Evolutionary conservation across 1,140 invertebrate species (phyloP).

Genomic region (Brachionus rotundiformis): DNA sequence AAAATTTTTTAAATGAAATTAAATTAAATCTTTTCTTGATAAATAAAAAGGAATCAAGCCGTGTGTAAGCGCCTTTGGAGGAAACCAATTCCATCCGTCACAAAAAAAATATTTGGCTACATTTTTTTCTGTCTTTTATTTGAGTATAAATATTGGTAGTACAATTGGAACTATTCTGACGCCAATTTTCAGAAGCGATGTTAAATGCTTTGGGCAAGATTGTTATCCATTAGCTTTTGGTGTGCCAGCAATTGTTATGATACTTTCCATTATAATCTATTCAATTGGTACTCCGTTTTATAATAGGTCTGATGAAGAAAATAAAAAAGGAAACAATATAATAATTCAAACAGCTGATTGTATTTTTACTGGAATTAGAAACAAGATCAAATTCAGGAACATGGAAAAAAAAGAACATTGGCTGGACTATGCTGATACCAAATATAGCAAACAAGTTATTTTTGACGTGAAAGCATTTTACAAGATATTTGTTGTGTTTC

Average conservation of each 20-base stretch:
- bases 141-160: conserved; percentile 87
- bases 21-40: background rate
- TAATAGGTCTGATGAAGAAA: conserved; percentile 18
- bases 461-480: conserved; percentile 35
- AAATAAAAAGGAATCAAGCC: conserved; percentile 78
- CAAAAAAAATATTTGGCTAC: conserved; percentile 10
- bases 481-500: conserved; percentile 73
- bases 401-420: conserved; percentile 69
- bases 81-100: conserved; percentile 73
- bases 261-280: conserved; percentile 58
- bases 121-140: conserved; percentile 92
- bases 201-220: conserved; percentile 77
- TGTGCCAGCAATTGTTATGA: conserved; percentile 82
- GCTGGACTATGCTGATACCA: conserved; percentile 74
- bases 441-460: conserved; percentile 64
- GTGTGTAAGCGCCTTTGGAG: conserved; percentile 93
- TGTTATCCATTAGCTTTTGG: conserved; percentile 91
- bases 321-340: conserved; percentile 50
- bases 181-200: conserved; percentile 77
- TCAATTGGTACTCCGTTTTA: conserved; percentile 52
- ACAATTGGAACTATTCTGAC: conserved; percentile 87
- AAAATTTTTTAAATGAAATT: no score
- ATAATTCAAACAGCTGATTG: conserved; percentile 25
- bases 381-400: conserved; percentile 54
- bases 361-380: conserved; percentile 24